Percentiles rank a stretch among this genome's conserved stretches.
Conservation (phyloP, 2,113 vertebrate species). For the Heloderma charlesbogerti region DNA sequence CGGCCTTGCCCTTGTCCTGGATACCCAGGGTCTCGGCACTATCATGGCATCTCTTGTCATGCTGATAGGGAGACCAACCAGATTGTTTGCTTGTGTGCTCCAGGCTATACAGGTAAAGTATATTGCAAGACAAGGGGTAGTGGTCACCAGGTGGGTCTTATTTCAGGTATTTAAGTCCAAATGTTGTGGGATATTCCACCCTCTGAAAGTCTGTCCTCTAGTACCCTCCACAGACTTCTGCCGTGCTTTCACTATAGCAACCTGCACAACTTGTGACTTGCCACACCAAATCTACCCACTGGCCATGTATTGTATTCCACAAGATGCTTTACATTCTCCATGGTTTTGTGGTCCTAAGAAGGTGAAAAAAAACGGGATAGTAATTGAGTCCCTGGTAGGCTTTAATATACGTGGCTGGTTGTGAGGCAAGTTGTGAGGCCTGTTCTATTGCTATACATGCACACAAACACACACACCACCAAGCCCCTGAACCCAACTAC, state of each 20-base stretch:
- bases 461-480: neutral
- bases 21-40: constrained; percentile 80
- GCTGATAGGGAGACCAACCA: constrained; percentile 75
- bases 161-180: neutral
- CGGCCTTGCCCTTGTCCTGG: constrained; percentile 87
- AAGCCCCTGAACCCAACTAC: neutral
- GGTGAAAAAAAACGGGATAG: neutral
- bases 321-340: neutral
- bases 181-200: neutral
- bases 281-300: neutral
- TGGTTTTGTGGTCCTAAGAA: neutral
- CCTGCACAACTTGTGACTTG: neutral
- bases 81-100: constrained; percentile 84
- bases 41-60: constrained; percentile 80
- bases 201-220: neutral
- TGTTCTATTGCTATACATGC: neutral
- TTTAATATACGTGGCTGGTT: neutral
- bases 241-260: neutral
- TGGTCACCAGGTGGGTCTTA: neutral
- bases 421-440: neutral
- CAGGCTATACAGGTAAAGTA: constrained; percentile 83
- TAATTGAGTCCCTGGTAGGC: neutral
- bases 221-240: neutral
- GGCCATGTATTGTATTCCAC: neutral
- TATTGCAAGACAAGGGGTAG: fast-evolving